A percentile compares a stretch with the other conserved stretches of the same genome.
Evolutionary conservation across 2,113 vertebrate genomes (phyloP).

Genomic region (Morone chrysops): DNA sequence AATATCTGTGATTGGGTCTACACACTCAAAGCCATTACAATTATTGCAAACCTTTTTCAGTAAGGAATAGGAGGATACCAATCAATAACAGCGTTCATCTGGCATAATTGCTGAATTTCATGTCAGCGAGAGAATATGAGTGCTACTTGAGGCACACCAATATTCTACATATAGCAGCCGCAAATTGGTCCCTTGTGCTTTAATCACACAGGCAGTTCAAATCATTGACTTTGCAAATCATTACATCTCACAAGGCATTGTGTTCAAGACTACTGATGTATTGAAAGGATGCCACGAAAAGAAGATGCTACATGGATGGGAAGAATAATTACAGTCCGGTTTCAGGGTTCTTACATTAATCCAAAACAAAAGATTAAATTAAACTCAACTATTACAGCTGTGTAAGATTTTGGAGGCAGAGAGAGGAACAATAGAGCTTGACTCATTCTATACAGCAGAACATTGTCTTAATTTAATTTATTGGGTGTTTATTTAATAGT

Average conservation of each 20-base stretch:
- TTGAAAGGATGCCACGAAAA: conserved; percentile 67
- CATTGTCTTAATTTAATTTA: conserved; percentile 95
- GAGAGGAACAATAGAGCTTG: conserved; percentile 50
- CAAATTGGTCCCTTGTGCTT: conserved; percentile 82
- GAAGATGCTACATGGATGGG: conserved; percentile 51
- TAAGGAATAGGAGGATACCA: conserved; percentile 44
- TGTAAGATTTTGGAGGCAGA: conserved; percentile 53
- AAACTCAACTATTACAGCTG: conserved; percentile 51
- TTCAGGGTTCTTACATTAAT: conserved; percentile 64
- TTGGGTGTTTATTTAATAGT: conserved; percentile 94
- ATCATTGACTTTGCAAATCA: conserved; percentile 82
- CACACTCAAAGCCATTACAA: conserved; percentile 74
- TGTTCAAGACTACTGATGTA: conserved; percentile 67
- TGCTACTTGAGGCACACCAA: conserved; percentile 63
- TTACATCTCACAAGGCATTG: conserved; percentile 73
- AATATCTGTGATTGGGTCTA: conserved; percentile 43
- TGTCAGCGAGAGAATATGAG: conserved; percentile 72
- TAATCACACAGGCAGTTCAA: conserved; percentile 76
- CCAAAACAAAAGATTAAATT: conserved; percentile 79
- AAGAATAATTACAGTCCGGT: conserved; percentile 65
- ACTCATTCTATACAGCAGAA: conserved; percentile 80
- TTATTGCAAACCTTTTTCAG: conserved; percentile 62
- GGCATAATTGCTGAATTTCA: conserved; percentile 77
- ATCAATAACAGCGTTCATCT: conserved; percentile 78
- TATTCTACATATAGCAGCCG: conserved; percentile 71